Evolutionary conservation across 2,113 vertebrate species (phyloP).

Genomic region (Anas platyrhynchos): DNA sequence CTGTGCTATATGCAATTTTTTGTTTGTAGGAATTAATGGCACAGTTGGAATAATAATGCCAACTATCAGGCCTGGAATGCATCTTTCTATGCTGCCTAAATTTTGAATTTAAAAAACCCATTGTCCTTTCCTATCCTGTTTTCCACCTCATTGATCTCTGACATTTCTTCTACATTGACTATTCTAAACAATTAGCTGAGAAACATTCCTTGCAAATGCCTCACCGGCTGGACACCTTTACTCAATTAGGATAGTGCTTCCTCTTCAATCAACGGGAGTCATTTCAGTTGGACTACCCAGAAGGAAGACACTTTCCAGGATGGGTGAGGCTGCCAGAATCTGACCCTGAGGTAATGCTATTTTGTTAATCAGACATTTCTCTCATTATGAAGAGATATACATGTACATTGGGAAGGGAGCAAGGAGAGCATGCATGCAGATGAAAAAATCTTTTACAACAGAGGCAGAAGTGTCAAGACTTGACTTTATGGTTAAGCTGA

Average conservation of each 20-base stretch:
- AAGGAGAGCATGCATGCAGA: neutral
- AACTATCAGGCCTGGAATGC: neutral
- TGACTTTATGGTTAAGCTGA: neutral
- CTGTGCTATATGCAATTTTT: neutral
- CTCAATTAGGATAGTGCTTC: neutral
- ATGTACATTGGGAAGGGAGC: neutral
- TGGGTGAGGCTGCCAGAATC: neutral
- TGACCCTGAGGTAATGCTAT: neutral
- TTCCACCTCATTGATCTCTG: neutral
- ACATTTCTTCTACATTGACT: slow-evolving; percentile 28
- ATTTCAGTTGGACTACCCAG: neutral
- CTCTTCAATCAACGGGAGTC: neutral
- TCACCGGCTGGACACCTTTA: neutral
- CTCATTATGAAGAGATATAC: neutral
- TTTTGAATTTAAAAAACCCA: slow-evolving; percentile 30
- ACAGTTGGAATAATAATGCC: neutral
- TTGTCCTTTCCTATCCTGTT: slow-evolving; percentile 39
- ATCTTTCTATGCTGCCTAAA: neutral
- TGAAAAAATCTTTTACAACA: neutral
- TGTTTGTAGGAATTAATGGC: neutral
- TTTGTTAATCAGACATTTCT: neutral
- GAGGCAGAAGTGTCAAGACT: neutral
- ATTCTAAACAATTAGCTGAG: slow-evolving; percentile 29
- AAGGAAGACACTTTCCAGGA: neutral
- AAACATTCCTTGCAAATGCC: slow-evolving; percentile 36